Evolutionary conservation across 2,888 invertebrate genomes (phyloP).

Genomic region (Isoperla grammatica): DNA sequence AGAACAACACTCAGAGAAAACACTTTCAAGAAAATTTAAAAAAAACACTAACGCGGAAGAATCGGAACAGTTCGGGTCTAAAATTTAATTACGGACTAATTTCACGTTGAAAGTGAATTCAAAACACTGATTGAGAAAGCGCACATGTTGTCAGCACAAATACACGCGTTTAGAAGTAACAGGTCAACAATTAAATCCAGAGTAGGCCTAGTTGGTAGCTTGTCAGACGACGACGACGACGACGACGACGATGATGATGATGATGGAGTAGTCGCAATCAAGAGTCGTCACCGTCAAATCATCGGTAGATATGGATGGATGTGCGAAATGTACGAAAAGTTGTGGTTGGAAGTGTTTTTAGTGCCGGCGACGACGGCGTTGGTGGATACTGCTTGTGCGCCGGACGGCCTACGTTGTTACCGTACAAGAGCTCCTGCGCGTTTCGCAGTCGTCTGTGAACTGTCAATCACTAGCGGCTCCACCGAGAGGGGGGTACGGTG

Average conservation of each 20-base stretch:
- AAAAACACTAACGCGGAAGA: constrained; percentile 9
- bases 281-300: constrained; percentile 17
- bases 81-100: no score
- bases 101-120: background rate
- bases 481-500: constrained; percentile 22
- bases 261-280: background rate
- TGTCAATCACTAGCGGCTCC: constrained; percentile 54
- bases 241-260: constrained; percentile 21
- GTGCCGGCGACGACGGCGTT: no score
- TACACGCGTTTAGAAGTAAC: background rate
- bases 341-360: background rate
- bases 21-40: background rate
- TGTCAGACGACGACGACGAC: constrained; percentile 23
- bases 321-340: constrained; percentile 2
- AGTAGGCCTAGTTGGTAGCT: background rate
- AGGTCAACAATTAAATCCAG: background rate
- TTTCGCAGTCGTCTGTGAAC: constrained; percentile 61
- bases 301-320: constrained; percentile 20
- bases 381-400: constrained; percentile 13
- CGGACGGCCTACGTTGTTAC: background rate
- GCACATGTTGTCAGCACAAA: background rate
- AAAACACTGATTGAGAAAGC: background rate
- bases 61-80: background rate
- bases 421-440: constrained; percentile 50
- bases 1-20: background rate